Conservation (phyloP, 2,113 vertebrate species). For the Sander lucioperca region DNA sequence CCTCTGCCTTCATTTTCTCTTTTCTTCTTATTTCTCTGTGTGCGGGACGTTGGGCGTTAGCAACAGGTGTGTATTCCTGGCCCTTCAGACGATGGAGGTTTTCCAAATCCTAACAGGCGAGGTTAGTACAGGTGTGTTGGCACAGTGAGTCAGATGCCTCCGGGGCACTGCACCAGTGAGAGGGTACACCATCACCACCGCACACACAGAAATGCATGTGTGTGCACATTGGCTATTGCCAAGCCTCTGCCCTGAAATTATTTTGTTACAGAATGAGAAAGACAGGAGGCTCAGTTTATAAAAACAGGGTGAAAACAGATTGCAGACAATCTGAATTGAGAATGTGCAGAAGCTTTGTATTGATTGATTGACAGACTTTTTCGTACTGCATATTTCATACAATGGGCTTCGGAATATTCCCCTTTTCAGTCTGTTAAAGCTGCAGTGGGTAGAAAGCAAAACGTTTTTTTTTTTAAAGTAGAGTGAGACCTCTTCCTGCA, state of each 20-base stretch:
- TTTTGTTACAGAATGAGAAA: not conserved
- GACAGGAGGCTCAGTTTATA: slow-evolving; percentile 12
- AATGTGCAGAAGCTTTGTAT: not conserved
- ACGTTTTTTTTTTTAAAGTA: no score
- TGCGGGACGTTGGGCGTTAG: no score
- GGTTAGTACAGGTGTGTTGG: slow-evolving; percentile 58
- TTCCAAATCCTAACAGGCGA: slow-evolving; percentile 41
- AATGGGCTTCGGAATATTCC: not conserved
- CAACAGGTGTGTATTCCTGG: slow-evolving; percentile 20
- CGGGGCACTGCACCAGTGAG: slow-evolving; percentile 10
- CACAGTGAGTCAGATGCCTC: slow-evolving; percentile 50
- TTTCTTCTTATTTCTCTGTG: no score
- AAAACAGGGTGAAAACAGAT: not conserved
- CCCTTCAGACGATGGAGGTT: not conserved
- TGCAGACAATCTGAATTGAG: not conserved
- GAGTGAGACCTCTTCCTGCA: no score
- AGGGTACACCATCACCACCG: slow-evolving; percentile 4
- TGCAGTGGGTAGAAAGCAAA: no score
- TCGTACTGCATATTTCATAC: not conserved
- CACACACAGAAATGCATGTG: not conserved
- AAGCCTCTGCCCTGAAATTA: slow-evolving; percentile 19
- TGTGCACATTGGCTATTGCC: not conserved
- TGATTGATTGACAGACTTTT: not conserved
- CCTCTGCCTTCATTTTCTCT: no score
- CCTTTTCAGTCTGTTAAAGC: not conserved